Evolutionary conservation across 2,797 vertebrate species (phyloP), one percentile per base, ranked within the genome.

Genomic region (Semotilus atromaculatus): DNA sequence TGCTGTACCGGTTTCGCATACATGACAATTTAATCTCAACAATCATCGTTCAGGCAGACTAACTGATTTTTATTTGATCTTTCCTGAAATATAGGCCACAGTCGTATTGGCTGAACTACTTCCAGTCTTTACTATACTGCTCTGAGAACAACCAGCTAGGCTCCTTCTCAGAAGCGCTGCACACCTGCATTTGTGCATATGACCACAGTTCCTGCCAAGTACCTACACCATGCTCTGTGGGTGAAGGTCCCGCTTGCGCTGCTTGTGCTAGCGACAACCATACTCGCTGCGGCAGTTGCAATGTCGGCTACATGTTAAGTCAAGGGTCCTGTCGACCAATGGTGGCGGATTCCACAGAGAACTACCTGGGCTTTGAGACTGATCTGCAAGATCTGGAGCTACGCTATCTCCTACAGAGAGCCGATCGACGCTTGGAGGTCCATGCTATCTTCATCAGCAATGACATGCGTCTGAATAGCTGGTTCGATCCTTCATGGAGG

Each of bases 401-500:
- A 91, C 96, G 93, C 31, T 98, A 98, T 86, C 90, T 99, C 43
- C 83, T 99, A 87, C 97, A 98, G 93, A 97, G 97, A 91, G 94
- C 96, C 0, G 98, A 99, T 91, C 90, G 97, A 3, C 93, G 97
- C 51, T 96, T 99, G 1, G 97, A 98, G 92, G 97, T 99, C 23
- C 98, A 99, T 0, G 98, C 98, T 40, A 99, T 99, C 73, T 99
- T 99, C 89, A 99, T 99, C 92, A 99, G 98, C 93, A 99, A 99
- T 0, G 98, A 99, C 91, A 98, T 99, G 97, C 96, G 98, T 29
- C 97, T 99, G 71, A 99, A 99, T 89, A 99, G 97, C 93, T 99
- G 98, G 98, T 99, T 99, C 3, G 98, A 99, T 87, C 98, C 98
- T 0, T 97, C 97, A 0, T 99, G 97, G 97, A 95, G 98, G 9